A percentile compares a stretch with the other conserved stretches of the same genome.
Evolutionary conservation across 2,113 vertebrate genomes (phyloP).

Genomic region (Gadus macrocephalus): DNA sequence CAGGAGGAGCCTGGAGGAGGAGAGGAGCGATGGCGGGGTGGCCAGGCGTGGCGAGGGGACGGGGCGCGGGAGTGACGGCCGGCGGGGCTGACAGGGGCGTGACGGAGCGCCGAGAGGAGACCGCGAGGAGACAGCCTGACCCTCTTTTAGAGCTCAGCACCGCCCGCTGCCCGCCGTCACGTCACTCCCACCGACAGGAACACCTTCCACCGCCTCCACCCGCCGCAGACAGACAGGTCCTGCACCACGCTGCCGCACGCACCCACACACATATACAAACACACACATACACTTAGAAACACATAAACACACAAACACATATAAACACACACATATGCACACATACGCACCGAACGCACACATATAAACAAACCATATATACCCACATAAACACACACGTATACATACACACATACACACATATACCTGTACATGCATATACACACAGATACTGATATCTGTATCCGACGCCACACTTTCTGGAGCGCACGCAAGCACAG

Average conservation of each 20-base stretch:
- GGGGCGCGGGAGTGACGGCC: slow-evolving; percentile 53
- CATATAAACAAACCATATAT: neutral
- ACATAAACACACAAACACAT: slow-evolving; percentile 1
- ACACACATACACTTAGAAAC: neutral
- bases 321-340: neutral
- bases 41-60: slow-evolving; percentile 62
- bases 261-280: neutral
- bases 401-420: slow-evolving; percentile 36
- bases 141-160: slow-evolving; percentile 69
- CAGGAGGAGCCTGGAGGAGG: too few species aligned
- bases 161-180: slow-evolving; percentile 63
- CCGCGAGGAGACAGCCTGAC: slow-evolving; percentile 66
- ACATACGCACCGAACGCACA: neutral
- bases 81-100: slow-evolving; percentile 66
- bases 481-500: neutral
- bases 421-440: slow-evolving; percentile 27
- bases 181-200: slow-evolving; percentile 66
- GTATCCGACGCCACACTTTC: neutral
- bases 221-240: too few species aligned
- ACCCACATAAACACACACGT: neutral
- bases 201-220: slow-evolving; percentile 54
- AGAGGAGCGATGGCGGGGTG: slow-evolving; percentile 2
- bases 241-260: too few species aligned
- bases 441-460: neutral
- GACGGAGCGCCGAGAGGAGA: slow-evolving; percentile 61